phyloP scores from a whole-genome alignment of 2,888 invertebrate genomes.

The Panzeria rudis region DNA sequence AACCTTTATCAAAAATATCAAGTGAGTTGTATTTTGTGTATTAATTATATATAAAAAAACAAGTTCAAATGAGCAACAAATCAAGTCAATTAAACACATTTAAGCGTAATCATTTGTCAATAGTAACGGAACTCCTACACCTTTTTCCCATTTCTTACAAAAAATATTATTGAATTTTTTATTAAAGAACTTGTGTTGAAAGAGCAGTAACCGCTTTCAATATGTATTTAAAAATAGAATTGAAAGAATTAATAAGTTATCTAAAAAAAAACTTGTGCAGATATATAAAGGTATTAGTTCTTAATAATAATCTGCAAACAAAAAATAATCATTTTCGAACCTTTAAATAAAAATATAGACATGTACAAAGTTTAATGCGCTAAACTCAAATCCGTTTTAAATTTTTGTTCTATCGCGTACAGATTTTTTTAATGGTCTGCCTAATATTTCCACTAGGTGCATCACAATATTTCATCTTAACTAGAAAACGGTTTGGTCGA shows the following conservation, averaged over 20 bases:
- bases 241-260: not conserved
- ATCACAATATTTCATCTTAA: too few relatives aligned
- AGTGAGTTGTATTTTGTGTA: slow-evolving; percentile 50
- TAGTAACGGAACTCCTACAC: slow-evolving; percentile 16
- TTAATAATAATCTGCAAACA: too few relatives aligned
- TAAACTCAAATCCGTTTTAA: too few relatives aligned
- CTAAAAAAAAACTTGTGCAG: not conserved
- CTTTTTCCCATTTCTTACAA: not conserved
- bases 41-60: not conserved
- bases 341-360: too few relatives aligned
- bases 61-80: not conserved
- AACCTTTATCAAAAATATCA: slow-evolving; percentile 66
- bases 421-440: too few relatives aligned
- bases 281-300: not conserved
- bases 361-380: too few relatives aligned
- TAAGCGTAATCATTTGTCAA: not conserved
- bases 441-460: too few relatives aligned
- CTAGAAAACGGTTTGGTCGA: too few relatives aligned
- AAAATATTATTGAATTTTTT: not conserved
- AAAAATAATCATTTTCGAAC: too few relatives aligned
- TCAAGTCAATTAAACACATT: slow-evolving; percentile 42
- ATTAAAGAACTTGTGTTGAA: not conserved
- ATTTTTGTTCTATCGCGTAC: too few relatives aligned
- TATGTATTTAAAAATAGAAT: not conserved
- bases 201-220: not conserved